Evolutionary conservation across 2,113 vertebrate genomes (phyloP), one percentile per base, ranked within the genome.

Genomic region (Microtus ochrogaster): DNA sequence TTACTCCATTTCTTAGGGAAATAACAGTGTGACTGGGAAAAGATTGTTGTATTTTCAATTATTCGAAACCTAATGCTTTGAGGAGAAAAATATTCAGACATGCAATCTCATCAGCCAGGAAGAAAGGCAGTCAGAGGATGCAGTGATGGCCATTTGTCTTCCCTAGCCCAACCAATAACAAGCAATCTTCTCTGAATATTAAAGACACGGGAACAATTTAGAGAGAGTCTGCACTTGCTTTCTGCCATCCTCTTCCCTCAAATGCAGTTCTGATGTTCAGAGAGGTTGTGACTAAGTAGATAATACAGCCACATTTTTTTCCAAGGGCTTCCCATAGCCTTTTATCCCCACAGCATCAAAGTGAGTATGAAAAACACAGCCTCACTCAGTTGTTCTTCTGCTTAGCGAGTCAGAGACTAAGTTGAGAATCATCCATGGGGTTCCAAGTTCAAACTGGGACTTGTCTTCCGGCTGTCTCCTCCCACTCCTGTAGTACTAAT

Each of bases 241-340:
- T 96, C 22, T 30, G 47, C 66, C 95, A 81, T 44, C 12, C 68
- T 88, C 91, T 87, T 93, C 70, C 87, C 44, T 88, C 74, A 96
- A 97, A 97, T 92, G 78, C 73, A 96, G 52, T 96, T 94, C 65
- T 88, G 90, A 90, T 93, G 65, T 90, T 90, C 93, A 94, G 65
- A 96, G 65, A 65, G 55, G 36, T 92, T 97, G 66, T 7, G 0
- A 73, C 66, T 92, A 96, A 96, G 94, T 92, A 94, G 93, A 93
- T 96, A 94, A 97, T 70, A 85, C 19, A 90, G 90, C 21, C 52
- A 90, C 76, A 78, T 93, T 96, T 97, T 97, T 86, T 97, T 96
- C 94, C 96, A 95, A 97, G 65, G 70, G 41, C 84, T 44, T 88
- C 87, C 90, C 81, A 41, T 93, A 72, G 65, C 83, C 66, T 97